Conservation (phyloP, 2,888 invertebrate genomes). For the Campoletis raptor region DNA sequence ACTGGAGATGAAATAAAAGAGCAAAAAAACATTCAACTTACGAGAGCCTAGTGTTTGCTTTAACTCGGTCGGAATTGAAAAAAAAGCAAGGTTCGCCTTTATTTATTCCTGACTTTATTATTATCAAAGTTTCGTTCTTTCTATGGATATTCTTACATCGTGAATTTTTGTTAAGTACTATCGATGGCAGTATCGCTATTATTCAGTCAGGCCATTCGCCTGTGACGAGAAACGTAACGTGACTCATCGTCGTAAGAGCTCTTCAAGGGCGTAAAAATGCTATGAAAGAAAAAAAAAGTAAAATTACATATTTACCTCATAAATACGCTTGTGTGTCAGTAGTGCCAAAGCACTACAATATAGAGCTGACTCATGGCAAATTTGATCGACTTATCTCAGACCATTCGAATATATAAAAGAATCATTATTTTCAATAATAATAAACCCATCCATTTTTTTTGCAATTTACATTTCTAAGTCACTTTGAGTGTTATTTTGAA, state of each 20-base stretch:
- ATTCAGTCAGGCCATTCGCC: constrained; percentile 53
- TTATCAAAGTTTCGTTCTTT: constrained; percentile 1
- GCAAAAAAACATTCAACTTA: not conserved
- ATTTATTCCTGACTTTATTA: not conserved
- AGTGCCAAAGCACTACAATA: not conserved
- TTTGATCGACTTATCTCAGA: constrained; percentile 9
- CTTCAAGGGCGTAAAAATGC: constrained; percentile 38
- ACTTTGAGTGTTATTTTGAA: not conserved
- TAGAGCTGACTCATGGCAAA: constrained; percentile 24
- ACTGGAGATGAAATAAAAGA: not conserved
- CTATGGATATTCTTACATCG: not conserved
- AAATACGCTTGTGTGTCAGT: constrained; percentile 16
- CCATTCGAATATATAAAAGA: not conserved
- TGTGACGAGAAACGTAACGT: constrained; percentile 34
- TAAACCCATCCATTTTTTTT: not conserved
- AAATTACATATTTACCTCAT: constrained; percentile 1
- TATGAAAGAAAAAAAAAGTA: constrained; percentile 6
- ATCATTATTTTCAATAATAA: not conserved
- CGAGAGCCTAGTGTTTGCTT: not conserved
- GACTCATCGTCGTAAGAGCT: constrained; percentile 57
- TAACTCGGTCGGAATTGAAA: not conserved
- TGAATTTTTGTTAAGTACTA: constrained; percentile 14
- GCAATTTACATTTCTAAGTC: not conserved
- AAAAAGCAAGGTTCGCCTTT: not conserved
- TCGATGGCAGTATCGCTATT: constrained; percentile 6